Percentiles rank a stretch among this genome's conserved stretches.
phyloP scores from a whole-genome alignment of 2,113 vertebrate genomes.

The Chamaea fasciata region DNA sequence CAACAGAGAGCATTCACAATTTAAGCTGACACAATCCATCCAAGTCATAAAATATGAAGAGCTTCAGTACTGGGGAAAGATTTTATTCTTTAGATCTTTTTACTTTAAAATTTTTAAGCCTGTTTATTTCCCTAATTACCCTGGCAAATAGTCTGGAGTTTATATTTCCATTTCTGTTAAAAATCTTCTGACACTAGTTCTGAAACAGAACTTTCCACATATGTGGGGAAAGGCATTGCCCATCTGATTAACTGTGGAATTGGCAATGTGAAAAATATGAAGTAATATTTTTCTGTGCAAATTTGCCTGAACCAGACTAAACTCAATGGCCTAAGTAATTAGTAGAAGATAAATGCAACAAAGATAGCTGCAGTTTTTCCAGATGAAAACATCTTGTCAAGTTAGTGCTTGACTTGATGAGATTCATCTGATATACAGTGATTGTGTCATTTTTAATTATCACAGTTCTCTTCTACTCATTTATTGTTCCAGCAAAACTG shows the following conservation, averaged over 20 bases:
- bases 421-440: not conserved
- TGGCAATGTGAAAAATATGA: not conserved
- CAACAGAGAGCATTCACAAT: not conserved
- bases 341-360: not conserved
- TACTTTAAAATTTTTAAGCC: not conserved
- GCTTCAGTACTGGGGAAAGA: not conserved
- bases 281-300: not conserved
- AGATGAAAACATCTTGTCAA: not conserved
- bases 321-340: not conserved
- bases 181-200: not conserved
- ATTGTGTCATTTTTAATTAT: not conserved
- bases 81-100: not conserved
- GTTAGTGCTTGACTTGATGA: not conserved
- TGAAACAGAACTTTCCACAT: not conserved
- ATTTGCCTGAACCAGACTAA: not conserved
- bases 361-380: not conserved
- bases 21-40: not conserved
- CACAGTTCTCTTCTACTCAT: not conserved
- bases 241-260: not conserved
- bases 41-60: not conserved
- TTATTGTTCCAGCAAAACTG: not conserved
- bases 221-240: not conserved
- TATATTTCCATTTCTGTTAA: not conserved
- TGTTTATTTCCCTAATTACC: not conserved
- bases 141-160: not conserved